Conservation (phyloP, 2,113 vertebrate species). For the Tachycineta bicolor region DNA sequence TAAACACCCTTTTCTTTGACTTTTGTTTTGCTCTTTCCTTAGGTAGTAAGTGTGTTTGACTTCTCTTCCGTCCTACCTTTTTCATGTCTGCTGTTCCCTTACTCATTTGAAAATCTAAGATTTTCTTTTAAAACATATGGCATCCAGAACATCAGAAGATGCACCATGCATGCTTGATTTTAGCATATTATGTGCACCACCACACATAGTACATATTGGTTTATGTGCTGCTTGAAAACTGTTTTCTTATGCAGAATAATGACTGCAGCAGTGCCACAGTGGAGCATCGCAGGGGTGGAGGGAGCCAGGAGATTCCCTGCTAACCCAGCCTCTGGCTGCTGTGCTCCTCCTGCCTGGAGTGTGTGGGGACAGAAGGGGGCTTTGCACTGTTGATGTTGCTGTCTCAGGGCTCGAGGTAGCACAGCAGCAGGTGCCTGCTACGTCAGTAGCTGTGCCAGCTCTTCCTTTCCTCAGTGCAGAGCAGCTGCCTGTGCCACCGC, state of each 20-base stretch:
- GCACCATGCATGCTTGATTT: background rate
- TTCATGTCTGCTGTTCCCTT: background rate
- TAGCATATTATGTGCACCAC: background rate
- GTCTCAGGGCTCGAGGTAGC: background rate
- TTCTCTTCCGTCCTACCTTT: background rate
- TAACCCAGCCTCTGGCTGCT: background rate
- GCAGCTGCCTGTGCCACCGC: fast-evolving
- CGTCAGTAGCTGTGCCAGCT: background rate
- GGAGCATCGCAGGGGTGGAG: background rate
- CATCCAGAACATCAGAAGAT: background rate
- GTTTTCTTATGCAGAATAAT: background rate
- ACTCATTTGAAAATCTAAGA: background rate
- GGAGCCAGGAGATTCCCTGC: background rate
- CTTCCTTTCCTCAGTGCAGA: background rate
- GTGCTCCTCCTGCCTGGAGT: background rate
- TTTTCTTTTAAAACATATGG: background rate
- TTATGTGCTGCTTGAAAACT: background rate
- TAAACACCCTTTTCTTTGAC: background rate
- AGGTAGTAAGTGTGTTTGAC: background rate
- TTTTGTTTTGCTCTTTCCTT: background rate
- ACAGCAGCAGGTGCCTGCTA: background rate
- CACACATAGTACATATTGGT: background rate
- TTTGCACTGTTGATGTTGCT: background rate
- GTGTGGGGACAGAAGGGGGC: fast-evolving
- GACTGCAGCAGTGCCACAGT: background rate